These are phyloP conservation scores for Pseudomyrmex gracilis DNA, from an alignment of 1,140 invertebrate genomes.

Conservation along the genomic window DNA sequence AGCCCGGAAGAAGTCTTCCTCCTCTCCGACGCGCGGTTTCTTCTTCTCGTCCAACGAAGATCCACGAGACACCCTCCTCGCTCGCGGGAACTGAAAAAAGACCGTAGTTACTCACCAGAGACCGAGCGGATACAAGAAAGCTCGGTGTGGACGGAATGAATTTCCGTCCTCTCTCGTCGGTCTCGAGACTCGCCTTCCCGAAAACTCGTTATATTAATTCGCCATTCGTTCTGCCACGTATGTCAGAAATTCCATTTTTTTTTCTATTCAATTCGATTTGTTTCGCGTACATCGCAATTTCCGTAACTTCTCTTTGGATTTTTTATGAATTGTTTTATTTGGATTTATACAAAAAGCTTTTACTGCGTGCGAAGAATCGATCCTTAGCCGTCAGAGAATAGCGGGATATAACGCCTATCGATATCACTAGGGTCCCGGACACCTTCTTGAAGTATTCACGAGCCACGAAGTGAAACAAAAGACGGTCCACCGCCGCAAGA, in stretches of 20 bases:
- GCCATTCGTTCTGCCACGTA: slow-evolving; percentile 5
- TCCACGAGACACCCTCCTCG: slow-evolving; percentile 15
- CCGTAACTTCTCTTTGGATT: slow-evolving; percentile 21
- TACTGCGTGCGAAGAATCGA: slow-evolving; percentile 47
- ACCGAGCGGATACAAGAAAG: slow-evolving; percentile 43
- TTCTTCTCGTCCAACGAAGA: slow-evolving; percentile 47
- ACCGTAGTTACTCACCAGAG: slow-evolving; percentile 71
- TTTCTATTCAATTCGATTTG: not conserved
- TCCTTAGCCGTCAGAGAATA: slow-evolving; percentile 19
- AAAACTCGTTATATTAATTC: slow-evolving; percentile 67
- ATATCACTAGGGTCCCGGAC: slow-evolving; percentile 47
- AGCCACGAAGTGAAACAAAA: slow-evolving; percentile 71
- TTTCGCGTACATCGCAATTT: not conserved
- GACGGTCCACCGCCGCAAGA: slow-evolving; percentile 62
- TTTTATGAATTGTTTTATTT: not conserved
- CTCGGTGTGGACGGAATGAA: slow-evolving; percentile 59
- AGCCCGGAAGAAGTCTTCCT: slow-evolving; percentile 9
- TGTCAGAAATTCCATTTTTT: slow-evolving; percentile 39
- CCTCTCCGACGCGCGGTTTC: not conserved
- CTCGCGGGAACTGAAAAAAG: slow-evolving; percentile 74
- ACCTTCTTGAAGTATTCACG: slow-evolving; percentile 71
- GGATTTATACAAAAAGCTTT: not conserved
- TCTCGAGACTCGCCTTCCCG: not conserved
- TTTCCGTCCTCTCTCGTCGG: slow-evolving; percentile 46
- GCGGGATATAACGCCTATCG: slow-evolving; percentile 46